Evolutionary conservation across 1,140 invertebrate genomes (phyloP).

Genomic region (Cotesia vestalis): DNA sequence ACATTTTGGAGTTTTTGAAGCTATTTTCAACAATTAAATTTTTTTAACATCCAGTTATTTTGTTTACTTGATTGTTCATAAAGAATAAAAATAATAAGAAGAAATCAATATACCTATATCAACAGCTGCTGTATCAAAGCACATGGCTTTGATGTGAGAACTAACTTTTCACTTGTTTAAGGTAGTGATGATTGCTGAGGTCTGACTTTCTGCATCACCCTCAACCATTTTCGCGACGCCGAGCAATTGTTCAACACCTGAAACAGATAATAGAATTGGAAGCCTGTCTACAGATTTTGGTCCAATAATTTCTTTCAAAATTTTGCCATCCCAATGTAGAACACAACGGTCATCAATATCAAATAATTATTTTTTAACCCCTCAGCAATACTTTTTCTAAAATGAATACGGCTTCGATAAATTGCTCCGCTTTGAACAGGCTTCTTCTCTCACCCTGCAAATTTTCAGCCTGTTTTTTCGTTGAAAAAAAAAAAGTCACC

Average conservation of each 20-base stretch:
- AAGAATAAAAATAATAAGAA: neutral
- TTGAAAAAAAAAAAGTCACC: too few relatives aligned
- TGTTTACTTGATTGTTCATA: neutral
- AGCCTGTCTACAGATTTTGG: neutral
- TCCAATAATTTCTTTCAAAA: neutral
- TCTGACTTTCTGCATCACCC: neutral
- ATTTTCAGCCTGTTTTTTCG: too few relatives aligned
- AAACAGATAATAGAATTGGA: neutral
- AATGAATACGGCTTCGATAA: too few relatives aligned
- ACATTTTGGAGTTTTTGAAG: too few relatives aligned
- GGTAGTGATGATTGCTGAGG: neutral
- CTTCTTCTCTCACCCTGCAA: too few relatives aligned
- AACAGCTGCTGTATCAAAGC: neutral
- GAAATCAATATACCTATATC: neutral
- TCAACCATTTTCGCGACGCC: neutral
- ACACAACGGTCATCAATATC: neutral
- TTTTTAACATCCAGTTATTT: too few relatives aligned
- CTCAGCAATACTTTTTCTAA: too few relatives aligned
- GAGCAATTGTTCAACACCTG: neutral
- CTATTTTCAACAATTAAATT: too few relatives aligned
- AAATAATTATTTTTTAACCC: too few relatives aligned
- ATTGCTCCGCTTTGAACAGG: too few relatives aligned
- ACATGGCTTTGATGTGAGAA: neutral
- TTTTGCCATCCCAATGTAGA: constrained; percentile 5
- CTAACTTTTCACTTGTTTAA: neutral